Base-by-base conservation (phyloP, 2,888 invertebrate species). In the Linhomoeus sp. region DNA sequence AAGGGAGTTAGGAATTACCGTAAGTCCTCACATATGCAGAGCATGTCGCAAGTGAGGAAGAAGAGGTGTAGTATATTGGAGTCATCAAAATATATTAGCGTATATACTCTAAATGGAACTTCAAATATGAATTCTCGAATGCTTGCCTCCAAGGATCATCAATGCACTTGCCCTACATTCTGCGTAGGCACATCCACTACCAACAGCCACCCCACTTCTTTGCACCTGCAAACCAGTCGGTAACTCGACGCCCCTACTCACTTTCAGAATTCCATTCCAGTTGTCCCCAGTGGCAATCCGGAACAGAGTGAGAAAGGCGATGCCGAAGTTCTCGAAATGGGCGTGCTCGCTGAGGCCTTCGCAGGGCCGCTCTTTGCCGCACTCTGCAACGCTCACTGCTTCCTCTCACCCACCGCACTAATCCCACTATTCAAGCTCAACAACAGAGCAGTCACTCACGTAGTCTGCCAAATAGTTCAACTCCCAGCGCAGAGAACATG, bases 201-300 rank as follows among this genome's bases (percentile, higher is more conserved):
- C 7, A 5, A 29, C 29, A 9, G 29, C 7, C 29, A 29, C 12
- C 7, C 7, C 29, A 9, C 12, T 5, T 29, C 29, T 29, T 29
- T 29, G 7, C 29, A 29, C 29, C 7, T 29, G 29, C 5, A 5
- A 29, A 29, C 7, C 29, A 29, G 12, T 29, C 29, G 7, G 29
- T 12, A 5, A 29, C 7, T 29, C 29, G 5, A 12, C 5, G 7
- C 29, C 7, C 7, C 5, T 29, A n/a, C 48, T 45, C 48, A 71
- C 72, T 68, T 99, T 99, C 97, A 99, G 97, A 62, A 99, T 97
- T 50, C 97, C 97, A 67, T 99, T 99, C 97, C 97, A 99, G 72
- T 99, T 99, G 69, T 99, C 97, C 42, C 97, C 97, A 22, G 97
- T 99, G 44, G 97, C 97, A 45, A 99, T 94, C 52, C 97, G 77